phyloP scores from a whole-genome alignment of 2,888 invertebrate genomes.

The Cheilosia vernalis region DNA sequence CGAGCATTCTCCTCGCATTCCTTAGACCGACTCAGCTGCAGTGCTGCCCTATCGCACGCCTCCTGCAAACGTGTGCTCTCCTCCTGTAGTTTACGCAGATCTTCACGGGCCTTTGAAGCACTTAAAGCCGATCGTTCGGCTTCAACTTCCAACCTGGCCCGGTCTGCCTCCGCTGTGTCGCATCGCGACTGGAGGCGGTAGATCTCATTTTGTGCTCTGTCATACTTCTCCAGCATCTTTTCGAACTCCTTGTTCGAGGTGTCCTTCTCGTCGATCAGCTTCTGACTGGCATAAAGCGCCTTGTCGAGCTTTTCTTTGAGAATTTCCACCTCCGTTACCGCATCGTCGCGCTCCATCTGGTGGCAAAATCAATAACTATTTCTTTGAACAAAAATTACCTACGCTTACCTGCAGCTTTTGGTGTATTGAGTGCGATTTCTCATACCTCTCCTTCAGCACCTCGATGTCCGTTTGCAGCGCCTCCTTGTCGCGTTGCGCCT shows the following conservation, averaged over 20 bases:
- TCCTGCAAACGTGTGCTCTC: slow-evolving; percentile 93
- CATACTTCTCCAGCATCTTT: slow-evolving; percentile 95
- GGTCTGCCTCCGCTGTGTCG: slow-evolving; percentile 93
- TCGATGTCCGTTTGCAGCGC: slow-evolving; percentile 93
- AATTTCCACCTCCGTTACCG: slow-evolving; percentile 92
- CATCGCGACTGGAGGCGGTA: slow-evolving; percentile 94
- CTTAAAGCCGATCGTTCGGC: slow-evolving; percentile 92
- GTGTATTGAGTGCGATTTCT: slow-evolving; percentile 92
- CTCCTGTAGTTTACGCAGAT: slow-evolving; percentile 93
- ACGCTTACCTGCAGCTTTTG: slow-evolving; percentile 90
- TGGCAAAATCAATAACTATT: not conserved
- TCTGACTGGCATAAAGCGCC: slow-evolving; percentile 91
- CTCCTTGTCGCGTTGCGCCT: slow-evolving; percentile 93
- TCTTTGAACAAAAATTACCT: not conserved
- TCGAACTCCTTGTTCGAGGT: slow-evolving; percentile 95
- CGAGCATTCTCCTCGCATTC: slow-evolving; percentile 96
- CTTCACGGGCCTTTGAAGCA: slow-evolving; percentile 92
- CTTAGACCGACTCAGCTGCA: slow-evolving; percentile 93
- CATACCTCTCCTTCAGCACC: slow-evolving; percentile 93
- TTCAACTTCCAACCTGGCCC: slow-evolving; percentile 93
- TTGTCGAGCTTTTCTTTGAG: slow-evolving; percentile 96
- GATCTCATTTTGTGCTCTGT: slow-evolving; percentile 95
- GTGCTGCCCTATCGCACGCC: slow-evolving; percentile 93
- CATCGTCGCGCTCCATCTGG: slow-evolving; percentile 93
- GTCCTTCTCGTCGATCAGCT: slow-evolving; percentile 94